Conservation (phyloP, 1,140 invertebrate genomes). For the Paraescarpia echinospica region DNA sequence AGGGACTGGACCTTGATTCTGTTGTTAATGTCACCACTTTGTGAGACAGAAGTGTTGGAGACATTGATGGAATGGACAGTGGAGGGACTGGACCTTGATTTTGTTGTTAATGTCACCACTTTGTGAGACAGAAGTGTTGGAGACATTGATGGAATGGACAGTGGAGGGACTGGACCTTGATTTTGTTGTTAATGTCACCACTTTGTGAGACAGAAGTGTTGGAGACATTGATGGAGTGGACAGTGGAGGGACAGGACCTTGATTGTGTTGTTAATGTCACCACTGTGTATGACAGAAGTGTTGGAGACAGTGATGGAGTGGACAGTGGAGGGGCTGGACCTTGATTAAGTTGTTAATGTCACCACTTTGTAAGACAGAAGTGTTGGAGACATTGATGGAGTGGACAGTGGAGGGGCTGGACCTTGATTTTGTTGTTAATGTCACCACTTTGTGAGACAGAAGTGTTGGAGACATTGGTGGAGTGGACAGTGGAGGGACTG, state of each 20-base stretch:
- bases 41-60: background rate
- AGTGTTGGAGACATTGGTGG: background rate
- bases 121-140: background rate
- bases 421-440: background rate
- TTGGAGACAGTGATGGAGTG: conserved; percentile 66
- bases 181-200: background rate
- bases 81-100: background rate
- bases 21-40: conserved; percentile 50
- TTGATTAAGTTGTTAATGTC: conserved; percentile 65
- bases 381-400: background rate
- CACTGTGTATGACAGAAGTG: conserved; percentile 44
- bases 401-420: background rate
- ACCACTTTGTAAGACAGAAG: background rate
- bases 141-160: background rate
- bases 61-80: background rate
- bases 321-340: conserved; percentile 76
- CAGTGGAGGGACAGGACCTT: conserved; percentile 77
- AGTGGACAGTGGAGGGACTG: background rate
- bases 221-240: conserved; percentile 66
- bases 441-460: background rate
- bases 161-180: background rate
- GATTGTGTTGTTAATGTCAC: conserved; percentile 68
- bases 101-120: background rate
- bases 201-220: conserved; percentile 35
- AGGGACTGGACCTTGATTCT: conserved; percentile 79